Conservation (phyloP, 2,113 vertebrate species). For the Vicugna pacos region DNA sequence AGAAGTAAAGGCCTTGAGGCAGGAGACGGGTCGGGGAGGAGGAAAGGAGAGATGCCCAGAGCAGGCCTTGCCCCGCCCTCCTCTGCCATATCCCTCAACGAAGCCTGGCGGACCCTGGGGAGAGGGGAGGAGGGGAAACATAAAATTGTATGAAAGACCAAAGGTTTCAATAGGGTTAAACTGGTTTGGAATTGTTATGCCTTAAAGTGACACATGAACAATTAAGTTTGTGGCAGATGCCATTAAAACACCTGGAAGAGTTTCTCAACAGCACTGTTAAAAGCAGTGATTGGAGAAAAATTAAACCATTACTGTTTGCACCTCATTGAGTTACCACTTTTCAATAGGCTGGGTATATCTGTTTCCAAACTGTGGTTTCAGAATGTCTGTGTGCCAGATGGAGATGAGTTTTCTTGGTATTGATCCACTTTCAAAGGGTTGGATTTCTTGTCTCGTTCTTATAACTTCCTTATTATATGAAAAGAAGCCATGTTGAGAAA, state of each 20-base stretch:
- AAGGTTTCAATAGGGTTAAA: neutral
- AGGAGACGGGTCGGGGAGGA: neutral
- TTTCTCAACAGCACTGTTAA: neutral
- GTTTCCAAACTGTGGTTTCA: constrained; percentile 1
- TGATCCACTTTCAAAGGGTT: neutral
- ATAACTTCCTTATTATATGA: neutral
- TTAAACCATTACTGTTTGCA: neutral
- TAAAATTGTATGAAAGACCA: neutral
- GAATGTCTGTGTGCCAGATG: neutral
- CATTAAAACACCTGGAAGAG: constrained; percentile 22
- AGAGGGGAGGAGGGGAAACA: neutral
- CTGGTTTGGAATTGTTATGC: neutral
- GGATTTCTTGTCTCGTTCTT: neutral
- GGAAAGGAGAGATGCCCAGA: neutral
- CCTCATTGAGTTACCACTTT: neutral
- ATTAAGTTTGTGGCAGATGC: neutral
- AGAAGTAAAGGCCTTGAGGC: neutral
- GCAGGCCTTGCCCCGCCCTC: rapidly evolving
- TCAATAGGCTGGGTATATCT: neutral
- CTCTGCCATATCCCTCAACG: neutral
- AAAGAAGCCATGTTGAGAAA: neutral
- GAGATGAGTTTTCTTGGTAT: neutral
- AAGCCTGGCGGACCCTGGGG: neutral
- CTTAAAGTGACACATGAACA: neutral
- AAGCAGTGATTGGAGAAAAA: neutral